Conservation (phyloP, 2,888 invertebrate genomes). For the Autographa gamma region DNA sequence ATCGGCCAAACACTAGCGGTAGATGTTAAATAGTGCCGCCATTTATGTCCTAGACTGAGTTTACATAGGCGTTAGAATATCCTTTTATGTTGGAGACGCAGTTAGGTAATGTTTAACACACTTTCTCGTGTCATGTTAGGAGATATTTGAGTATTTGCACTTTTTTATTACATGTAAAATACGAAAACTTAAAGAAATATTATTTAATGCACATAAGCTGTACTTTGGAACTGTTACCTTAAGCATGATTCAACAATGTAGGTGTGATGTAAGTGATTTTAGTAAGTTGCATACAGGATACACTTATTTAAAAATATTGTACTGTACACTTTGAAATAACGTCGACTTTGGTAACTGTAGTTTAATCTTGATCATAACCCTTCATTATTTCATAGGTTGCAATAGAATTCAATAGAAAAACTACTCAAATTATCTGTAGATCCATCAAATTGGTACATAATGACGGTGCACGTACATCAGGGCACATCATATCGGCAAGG, state of each 20-base stretch:
- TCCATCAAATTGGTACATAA: constrained; percentile 30
- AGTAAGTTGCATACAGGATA: no score
- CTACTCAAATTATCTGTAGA: constrained; percentile 31
- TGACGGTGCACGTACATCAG: constrained; percentile 31
- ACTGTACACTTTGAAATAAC: no score
- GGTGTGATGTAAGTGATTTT: no score
- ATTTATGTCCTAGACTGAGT: constrained; percentile 39
- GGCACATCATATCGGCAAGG: constrained; percentile 36
- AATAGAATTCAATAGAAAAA: background rate
- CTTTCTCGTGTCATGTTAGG: constrained; percentile 37
- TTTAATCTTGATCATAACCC: background rate
- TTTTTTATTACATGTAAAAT: background rate
- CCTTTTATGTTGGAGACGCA: constrained; percentile 42
- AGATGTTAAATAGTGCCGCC: constrained; percentile 22
- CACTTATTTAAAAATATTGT: no score
- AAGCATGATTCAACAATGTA: no score
- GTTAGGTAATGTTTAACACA: constrained; percentile 47
- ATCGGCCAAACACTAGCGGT: background rate
- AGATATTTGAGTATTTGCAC: background rate
- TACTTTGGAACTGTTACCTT: background rate
- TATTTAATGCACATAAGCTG: background rate
- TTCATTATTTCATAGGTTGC: background rate
- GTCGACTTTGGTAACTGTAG: background rate
- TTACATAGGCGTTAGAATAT: constrained; percentile 39
- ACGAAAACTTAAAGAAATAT: no score